A percentile compares a stretch with the other conserved stretches of the same genome.
These are phyloP conservation scores for Hylia prasina DNA, from an alignment of 2,113 vertebrate genomes.

Conservation along the genomic window DNA sequence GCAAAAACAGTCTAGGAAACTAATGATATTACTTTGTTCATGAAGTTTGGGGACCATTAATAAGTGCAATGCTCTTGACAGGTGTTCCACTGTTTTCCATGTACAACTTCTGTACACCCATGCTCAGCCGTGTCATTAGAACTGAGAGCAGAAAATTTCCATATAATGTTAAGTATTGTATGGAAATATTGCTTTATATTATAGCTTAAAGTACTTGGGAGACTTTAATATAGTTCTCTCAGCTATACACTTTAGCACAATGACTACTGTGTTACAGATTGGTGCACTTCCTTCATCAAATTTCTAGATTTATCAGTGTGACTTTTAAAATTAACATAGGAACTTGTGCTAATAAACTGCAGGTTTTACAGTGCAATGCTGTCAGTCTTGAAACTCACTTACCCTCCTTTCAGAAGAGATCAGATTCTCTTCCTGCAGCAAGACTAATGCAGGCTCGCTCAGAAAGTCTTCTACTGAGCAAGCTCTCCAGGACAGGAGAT, in stretches of 20 bases:
- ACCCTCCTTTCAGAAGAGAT: neutral
- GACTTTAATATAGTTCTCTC: neutral
- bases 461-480: neutral
- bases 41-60: neutral
- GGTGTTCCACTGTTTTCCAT: neutral
- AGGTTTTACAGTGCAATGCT: neutral
- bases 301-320: neutral
- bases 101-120: neutral
- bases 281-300: neutral
- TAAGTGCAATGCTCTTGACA: neutral
- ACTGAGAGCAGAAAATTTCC: neutral
- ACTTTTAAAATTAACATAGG: neutral
- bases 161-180: neutral
- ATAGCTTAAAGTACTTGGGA: neutral
- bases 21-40: neutral
- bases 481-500: neutral
- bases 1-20: neutral
- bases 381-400: neutral
- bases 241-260: neutral
- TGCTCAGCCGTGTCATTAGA: neutral
- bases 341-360: neutral
- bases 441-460: neutral
- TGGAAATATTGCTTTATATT: neutral
- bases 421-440: neutral
- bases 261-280: neutral